Percentiles rank a stretch among this genome's conserved stretches.
Evolutionary conservation across 2,113 vertebrate species (phyloP).

Genomic region (Siphamia tubifer): DNA sequence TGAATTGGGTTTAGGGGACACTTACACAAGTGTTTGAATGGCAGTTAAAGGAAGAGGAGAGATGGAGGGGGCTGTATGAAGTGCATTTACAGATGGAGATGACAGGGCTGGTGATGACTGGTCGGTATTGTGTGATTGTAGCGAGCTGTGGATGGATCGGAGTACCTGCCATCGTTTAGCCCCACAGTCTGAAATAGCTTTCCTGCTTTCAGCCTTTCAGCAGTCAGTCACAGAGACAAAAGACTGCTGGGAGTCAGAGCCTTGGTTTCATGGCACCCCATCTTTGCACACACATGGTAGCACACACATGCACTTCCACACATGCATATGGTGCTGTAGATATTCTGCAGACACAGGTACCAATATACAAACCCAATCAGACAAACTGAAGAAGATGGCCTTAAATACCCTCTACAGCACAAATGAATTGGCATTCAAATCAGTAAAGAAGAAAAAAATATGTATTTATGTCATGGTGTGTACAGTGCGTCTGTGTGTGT

Average conservation of each 20-base stretch:
- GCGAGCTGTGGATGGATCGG: constrained; percentile 43
- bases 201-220: constrained; percentile 60
- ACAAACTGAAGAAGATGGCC: constrained; percentile 12
- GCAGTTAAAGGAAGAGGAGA: constrained; percentile 22
- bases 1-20: constrained; percentile 27
- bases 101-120: constrained; percentile 58
- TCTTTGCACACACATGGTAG: neutral
- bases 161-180: constrained; percentile 69
- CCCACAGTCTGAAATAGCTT: constrained; percentile 59
- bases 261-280: constrained; percentile 42
- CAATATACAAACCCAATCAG: constrained; percentile 43
- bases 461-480: constrained; percentile 2
- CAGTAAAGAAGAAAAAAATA: neutral
- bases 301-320: neutral
- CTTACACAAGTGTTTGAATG: constrained; percentile 46
- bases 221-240: constrained; percentile 72
- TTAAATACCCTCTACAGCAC: constrained; percentile 5
- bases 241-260: constrained; percentile 62
- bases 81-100: constrained; percentile 67
- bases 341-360: constrained; percentile 46
- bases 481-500: neutral
- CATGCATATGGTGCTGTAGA: constrained; percentile 20
- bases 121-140: constrained; percentile 59
- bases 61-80: constrained; percentile 23
- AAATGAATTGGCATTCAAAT: constrained; percentile 39